Base-by-base conservation (phyloP, 2,797 vertebrate genomes). In the Artibeus jamaicensis region DNA sequence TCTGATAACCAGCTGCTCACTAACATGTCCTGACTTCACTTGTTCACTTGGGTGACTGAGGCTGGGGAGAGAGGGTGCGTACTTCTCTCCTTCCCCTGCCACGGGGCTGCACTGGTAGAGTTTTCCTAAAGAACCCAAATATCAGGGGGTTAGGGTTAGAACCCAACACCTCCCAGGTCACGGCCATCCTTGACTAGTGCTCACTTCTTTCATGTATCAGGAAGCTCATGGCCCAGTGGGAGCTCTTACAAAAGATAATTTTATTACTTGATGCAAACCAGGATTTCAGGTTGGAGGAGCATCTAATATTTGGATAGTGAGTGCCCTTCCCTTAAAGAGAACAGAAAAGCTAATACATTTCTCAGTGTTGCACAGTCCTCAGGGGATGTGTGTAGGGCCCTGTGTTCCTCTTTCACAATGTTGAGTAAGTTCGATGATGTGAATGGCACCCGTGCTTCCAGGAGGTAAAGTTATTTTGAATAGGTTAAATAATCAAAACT, bases 151-250 rank as follows among this genome's bases (percentile, higher is more conserved):
- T 44, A 7, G 4, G 42, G 55, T 22, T 37, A 44, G 44, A 44
- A 44, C 44, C 44, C 46, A 26, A 8, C 7, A 16, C 44, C 42
- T 1, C 11, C 67, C 5, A 1, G 21, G 26, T 97, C 62, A 87
- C 93, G 37, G 34, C 95, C 92, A 76, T 26, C 97, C 97, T 42
- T 96, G 94, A 87, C 59, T 65, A 89, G 89, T 97, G 98, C 98
- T 98, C 93, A 96, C 96, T 97, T 86, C 96, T 44, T 96, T 93
- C 94, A 91, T 93, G 97, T 95, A 97, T 96, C 97, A 90, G 93
- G 82, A 95, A 82, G 32, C 73, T 87, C 95, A 85, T 8, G 55
- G 86, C 87, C 71, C 42, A 34, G 24, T 48, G 82, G 50, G 89
- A 92, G 34, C 95, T 96, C 91, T 96, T 67, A 0, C 9, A 87